These are phyloP conservation scores for Sarotherodon lohbergeri DNA, from an alignment of 2,113 vertebrate genomes.

Conservation along the genomic window DNA sequence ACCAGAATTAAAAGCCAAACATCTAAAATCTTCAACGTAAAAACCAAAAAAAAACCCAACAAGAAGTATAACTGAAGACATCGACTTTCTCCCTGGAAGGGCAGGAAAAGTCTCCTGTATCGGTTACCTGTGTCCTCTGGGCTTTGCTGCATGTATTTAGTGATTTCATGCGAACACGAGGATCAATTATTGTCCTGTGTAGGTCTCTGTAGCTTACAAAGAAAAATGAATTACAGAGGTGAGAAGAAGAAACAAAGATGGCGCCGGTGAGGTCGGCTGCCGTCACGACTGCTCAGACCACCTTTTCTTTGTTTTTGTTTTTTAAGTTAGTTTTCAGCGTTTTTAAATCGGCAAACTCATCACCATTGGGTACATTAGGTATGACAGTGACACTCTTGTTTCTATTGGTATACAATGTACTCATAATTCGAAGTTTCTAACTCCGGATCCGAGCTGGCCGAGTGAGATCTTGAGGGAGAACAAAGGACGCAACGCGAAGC, in stretches of 20 bases:
- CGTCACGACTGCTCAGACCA: neutral
- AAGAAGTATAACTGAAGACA: neutral
- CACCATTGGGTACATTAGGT: neutral
- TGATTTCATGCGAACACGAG: neutral
- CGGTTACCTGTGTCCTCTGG: neutral
- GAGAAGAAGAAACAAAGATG: neutral
- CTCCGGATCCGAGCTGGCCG: no score
- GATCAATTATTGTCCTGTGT: neutral
- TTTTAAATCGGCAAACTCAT: neutral
- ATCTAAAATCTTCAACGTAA: neutral
- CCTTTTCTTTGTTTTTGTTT: neutral
- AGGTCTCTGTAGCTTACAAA: constrained; percentile 7
- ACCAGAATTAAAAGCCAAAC: neutral
- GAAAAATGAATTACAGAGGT: neutral
- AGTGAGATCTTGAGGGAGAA: neutral
- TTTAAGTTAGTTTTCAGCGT: neutral
- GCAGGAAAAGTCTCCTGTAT: neutral
- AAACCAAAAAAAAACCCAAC: neutral
- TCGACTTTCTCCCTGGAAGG: accelerated
- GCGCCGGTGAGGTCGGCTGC: neutral
- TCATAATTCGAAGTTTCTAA: no score
- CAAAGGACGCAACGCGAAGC: neutral
- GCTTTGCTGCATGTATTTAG: neutral
- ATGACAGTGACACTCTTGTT: no score
- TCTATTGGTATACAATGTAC: no score